These are phyloP conservation scores for Lindbergichthys nudifrons DNA, from an alignment of 2,797 vertebrate genomes.

Conservation along the genomic window DNA sequence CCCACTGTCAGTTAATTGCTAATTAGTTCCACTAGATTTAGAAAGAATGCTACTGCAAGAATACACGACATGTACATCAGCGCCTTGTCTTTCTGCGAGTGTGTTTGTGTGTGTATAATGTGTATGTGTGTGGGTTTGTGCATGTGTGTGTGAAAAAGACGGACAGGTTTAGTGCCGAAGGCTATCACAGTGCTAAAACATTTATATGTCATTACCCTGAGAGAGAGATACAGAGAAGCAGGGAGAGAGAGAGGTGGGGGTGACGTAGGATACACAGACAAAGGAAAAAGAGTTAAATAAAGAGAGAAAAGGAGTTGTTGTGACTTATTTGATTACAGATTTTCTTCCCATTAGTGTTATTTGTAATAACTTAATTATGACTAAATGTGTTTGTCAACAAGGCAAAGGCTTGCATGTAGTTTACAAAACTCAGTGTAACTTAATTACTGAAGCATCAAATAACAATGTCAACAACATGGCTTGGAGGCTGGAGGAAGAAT, in stretches of 20 bases:
- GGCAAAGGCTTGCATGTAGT: too few species aligned
- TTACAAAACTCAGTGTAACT: too few species aligned
- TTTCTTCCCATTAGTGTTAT: too few species aligned
- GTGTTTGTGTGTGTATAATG: background rate
- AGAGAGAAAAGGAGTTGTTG: background rate
- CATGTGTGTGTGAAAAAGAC: conserved; percentile 42
- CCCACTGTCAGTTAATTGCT: conserved; percentile 66
- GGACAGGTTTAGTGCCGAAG: conserved; percentile 69
- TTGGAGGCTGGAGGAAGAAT: too few species aligned
- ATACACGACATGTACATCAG: conserved; percentile 36
- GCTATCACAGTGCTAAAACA: conserved; percentile 77
- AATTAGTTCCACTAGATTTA: conserved; percentile 76
- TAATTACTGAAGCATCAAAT: too few species aligned
- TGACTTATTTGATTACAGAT: too few species aligned
- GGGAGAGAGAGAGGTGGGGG: conserved; percentile 4
- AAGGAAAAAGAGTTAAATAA: background rate
- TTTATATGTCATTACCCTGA: conserved; percentile 79
- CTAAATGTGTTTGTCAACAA: too few species aligned
- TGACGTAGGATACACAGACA: background rate
- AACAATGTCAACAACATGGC: too few species aligned
- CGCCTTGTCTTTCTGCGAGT: conserved; percentile 20
- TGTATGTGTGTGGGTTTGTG: conserved; percentile 18
- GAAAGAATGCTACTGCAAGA: conserved; percentile 35
- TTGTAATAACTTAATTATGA: too few species aligned
- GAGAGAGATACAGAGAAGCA: conserved; percentile 37